Evolutionary conservation across 2,797 vertebrate species (phyloP), one percentile per base, ranked within the genome.

Genomic region (Sciaenops ocellatus): DNA sequence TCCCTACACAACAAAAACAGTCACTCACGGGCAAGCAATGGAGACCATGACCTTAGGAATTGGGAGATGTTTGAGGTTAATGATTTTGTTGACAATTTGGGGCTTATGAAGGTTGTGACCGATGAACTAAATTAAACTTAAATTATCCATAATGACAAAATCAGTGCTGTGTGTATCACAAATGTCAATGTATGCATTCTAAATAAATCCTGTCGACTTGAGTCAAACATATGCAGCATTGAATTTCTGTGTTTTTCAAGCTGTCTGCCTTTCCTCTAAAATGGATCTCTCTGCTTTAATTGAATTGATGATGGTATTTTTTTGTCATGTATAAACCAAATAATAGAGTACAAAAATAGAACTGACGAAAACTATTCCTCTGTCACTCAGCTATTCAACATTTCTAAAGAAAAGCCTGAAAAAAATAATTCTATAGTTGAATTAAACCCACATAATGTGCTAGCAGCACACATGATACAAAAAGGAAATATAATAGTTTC

Each of bases 401-500:
- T 55, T 67, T 72, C 47, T 24, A 63, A 60, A 64, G 28, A 34
- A 57, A 65, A 69, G 42, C 51, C 13, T n/a, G n/a, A 24, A 22
- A 73, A 48, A 57, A 62, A 57, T 20, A 50, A 47, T 68, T 61
- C 47, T 42, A 15, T 6, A 41, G 16, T 48, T 73, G 48, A 78
- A 79, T 66, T 50, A 61, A 62, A 64, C 16, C n/a, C 46, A 69
- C 64, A 61, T 54, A 48, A 68, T 61, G 59, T 57, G 55, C 68
- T 68, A 56, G 44, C 70, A 62, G 77, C 61, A 65, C n/a, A 82
- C 16, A 69, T 22, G 16, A 73, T 24, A 78, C 67, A 63, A 62
- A 82, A 78, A 66, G 59, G 18, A 15, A 52, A 54, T 72, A 63
- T 76, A 79, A 74, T 75, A 11, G 51, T 47, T 73, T 59, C 47